phyloP scores from a whole-genome alignment of 2,797 vertebrate species.

The Amphiprion clarkii region DNA sequence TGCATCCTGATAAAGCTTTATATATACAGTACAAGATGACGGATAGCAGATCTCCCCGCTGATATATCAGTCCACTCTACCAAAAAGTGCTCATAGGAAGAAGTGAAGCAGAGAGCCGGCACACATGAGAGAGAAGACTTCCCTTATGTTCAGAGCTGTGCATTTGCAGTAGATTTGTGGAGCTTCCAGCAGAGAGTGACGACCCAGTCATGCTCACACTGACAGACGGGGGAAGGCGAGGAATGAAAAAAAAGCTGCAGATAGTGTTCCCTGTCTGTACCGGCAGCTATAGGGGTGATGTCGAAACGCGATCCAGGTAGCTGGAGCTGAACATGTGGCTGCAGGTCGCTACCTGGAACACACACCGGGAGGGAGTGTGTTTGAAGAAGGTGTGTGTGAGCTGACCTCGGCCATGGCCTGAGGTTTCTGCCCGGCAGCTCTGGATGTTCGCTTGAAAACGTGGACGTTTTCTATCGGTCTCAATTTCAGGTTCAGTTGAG shows the following conservation, averaged over 20 bases:
- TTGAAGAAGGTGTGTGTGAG: neutral
- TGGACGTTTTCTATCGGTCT: constrained; percentile 1
- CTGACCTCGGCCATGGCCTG: constrained; percentile 22
- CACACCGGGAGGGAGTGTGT: neutral
- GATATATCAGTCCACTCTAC: neutral
- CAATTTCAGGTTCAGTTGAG: constrained; percentile 22
- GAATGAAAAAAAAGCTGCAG: constrained; percentile 25
- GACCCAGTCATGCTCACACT: neutral
- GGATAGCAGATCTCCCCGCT: neutral
- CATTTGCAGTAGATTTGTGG: constrained; percentile 16
- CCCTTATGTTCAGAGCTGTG: neutral
- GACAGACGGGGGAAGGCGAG: constrained; percentile 12
- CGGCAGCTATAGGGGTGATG: constrained; percentile 46
- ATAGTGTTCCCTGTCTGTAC: constrained; percentile 26
- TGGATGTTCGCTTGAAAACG: constrained; percentile 32
- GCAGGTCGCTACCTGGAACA: constrained; percentile 68
- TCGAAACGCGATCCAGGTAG: constrained; percentile 62
- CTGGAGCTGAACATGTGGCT: constrained; percentile 71
- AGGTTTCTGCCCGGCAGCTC: constrained; percentile 24
- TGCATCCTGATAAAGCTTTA: neutral
- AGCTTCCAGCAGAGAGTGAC: constrained; percentile 9
- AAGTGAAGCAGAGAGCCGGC: constrained; percentile 1
- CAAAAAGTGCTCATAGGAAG: neutral
- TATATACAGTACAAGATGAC: neutral
- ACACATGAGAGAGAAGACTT: neutral